phyloP scores from a whole-genome alignment of 2,888 invertebrate genomes.

The Nysson spinosus region DNA sequence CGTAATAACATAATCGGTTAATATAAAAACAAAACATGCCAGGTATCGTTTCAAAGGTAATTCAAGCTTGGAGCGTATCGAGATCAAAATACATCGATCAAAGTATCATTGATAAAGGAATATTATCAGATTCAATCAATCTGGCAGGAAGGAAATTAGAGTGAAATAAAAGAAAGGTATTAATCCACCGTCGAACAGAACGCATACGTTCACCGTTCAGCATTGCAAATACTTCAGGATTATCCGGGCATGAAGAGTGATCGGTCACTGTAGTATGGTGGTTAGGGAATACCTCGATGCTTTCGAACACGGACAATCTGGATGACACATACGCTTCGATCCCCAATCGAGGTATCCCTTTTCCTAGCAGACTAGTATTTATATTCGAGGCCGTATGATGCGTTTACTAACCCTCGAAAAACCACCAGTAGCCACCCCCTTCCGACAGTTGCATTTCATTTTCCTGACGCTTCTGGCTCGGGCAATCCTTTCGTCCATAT shows the following conservation, averaged over 20 bases:
- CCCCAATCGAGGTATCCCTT: constrained; percentile 52
- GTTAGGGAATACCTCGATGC: constrained; percentile 51
- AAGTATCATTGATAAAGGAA: constrained; percentile 44
- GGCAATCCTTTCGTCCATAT: constrained; percentile 60
- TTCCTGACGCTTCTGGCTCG: constrained; percentile 25
- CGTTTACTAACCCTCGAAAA: constrained; percentile 54
- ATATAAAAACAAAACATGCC: too few relatives aligned
- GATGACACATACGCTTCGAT: constrained; percentile 65
- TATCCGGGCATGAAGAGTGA: constrained; percentile 62
- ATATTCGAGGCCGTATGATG: constrained; percentile 62
- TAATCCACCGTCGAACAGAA: constrained; percentile 39
- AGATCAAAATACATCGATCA: too few relatives aligned
- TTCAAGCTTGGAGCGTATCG: too few relatives aligned
- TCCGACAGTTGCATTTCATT: constrained; percentile 67
- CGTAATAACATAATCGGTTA: too few relatives aligned
- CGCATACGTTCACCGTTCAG: constrained; percentile 17
- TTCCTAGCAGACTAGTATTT: constrained; percentile 52
- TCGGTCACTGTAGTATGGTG: constrained; percentile 62
- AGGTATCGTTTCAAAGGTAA: too few relatives aligned
- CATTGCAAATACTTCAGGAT: constrained; percentile 49
- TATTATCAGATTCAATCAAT: constrained; percentile 35
- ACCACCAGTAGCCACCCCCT: constrained; percentile 43
- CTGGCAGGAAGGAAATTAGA: constrained; percentile 40
- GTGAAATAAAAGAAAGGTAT: constrained; percentile 32
- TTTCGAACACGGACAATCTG: constrained; percentile 49